These are phyloP conservation scores for Macrosoma leucophasiata DNA, from an alignment of 2,888 invertebrate genomes.

Conservation along the genomic window DNA sequence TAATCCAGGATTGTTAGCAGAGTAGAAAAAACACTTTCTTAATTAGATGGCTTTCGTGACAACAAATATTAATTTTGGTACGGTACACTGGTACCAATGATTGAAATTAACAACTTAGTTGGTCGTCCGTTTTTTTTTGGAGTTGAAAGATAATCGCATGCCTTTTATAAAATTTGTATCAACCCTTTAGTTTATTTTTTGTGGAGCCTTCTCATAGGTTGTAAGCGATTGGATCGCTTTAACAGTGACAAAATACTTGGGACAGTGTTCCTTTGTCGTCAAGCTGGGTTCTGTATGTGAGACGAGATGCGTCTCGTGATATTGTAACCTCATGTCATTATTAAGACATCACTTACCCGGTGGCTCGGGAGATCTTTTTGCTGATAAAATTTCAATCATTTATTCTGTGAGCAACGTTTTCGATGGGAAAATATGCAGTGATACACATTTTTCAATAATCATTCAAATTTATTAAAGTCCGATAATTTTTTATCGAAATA, in stretches of 20 bases:
- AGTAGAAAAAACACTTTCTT: constrained; percentile 31
- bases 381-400: constrained; percentile 61
- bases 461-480: too few relatives aligned
- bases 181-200: constrained; percentile 54
- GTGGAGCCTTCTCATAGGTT: constrained; percentile 41
- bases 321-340: constrained; percentile 69
- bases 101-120: constrained; percentile 49
- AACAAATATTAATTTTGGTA: constrained; percentile 49
- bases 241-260: constrained; percentile 73
- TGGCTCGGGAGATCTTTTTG: constrained; percentile 57
- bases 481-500: too few relatives aligned
- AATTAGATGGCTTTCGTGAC: constrained; percentile 49
- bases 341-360: constrained; percentile 74
- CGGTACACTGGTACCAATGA: constrained; percentile 40
- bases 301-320: constrained; percentile 64
- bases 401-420: constrained; percentile 46
- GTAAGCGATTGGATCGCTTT: constrained; percentile 63
- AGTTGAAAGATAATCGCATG: constrained; percentile 48
- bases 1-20: constrained; percentile 40
- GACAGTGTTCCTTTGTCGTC: constrained; percentile 61
- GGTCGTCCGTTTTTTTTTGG: constrained; percentile 46
- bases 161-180: constrained; percentile 54
- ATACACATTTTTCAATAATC: too few relatives aligned
- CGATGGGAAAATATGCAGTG: constrained; percentile 34
- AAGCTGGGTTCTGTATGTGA: constrained; percentile 48